Conservation (phyloP, 2,888 invertebrate genomes). For the Drosophila tripunctata region DNA sequence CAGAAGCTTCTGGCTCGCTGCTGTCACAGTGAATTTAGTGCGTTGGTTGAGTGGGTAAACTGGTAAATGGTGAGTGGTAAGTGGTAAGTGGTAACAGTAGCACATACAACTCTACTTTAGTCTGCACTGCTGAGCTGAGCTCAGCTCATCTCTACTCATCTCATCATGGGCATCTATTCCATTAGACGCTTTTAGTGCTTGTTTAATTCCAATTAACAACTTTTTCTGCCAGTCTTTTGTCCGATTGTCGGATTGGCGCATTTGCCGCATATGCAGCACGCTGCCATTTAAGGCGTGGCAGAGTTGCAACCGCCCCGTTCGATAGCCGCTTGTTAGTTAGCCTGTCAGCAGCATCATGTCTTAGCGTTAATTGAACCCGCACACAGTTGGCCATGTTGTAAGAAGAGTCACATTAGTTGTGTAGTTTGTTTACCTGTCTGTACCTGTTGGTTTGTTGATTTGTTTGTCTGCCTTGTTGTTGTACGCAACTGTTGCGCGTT, state of each 20-base stretch:
- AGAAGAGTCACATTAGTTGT: slow-evolving; percentile 54
- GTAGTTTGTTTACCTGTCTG: slow-evolving; percentile 62
- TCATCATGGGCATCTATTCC: slow-evolving; percentile 49
- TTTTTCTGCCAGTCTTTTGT: slow-evolving; percentile 57
- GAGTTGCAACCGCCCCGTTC: background rate
- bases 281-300: slow-evolving; percentile 47
- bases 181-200: slow-evolving; percentile 80
- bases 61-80: slow-evolving; percentile 33
- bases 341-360: slow-evolving; percentile 21
- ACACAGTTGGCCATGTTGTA: slow-evolving; percentile 60
- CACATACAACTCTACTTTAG: background rate
- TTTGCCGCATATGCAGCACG: background rate
- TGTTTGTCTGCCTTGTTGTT: slow-evolving; percentile 20
- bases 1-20: slow-evolving; percentile 4
- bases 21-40: slow-evolving; percentile 43
- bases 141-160: slow-evolving; percentile 16
- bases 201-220: slow-evolving; percentile 82
- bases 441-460: slow-evolving; percentile 33
- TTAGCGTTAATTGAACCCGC: slow-evolving; percentile 77
- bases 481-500: slow-evolving; percentile 64
- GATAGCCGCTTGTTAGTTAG: too few relatives aligned
- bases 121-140: background rate
- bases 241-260: slow-evolving; percentile 50
- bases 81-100: slow-evolving; percentile 9
- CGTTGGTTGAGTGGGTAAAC: slow-evolving; percentile 52